Base-by-base conservation (phyloP, 2,888 invertebrate species). In the Drosophila pseudotakahashii region DNA sequence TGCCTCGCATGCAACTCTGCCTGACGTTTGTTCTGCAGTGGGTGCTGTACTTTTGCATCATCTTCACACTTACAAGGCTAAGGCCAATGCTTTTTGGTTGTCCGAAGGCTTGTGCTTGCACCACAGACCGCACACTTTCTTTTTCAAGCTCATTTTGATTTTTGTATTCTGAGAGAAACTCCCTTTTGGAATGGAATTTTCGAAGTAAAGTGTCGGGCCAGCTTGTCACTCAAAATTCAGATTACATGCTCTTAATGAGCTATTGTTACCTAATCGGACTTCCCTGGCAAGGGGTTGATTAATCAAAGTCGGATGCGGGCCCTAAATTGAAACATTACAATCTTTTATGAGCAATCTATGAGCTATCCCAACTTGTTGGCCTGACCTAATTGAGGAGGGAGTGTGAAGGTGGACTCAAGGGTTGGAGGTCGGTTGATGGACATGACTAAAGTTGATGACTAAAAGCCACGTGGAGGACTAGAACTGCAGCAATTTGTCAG, bases 401-500 rank as follows among this genome's bases (percentile, higher is more conserved):
- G 42, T 57, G 39, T 54, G 50, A 36, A 55, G 48, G 42, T 50
- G 48, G 16, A 16, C 7, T 11, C 32, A 34, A 16, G 45, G n/a
- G 30, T 9, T 30, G 23, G 72, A 39, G 32, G 16, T 48, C 14
- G 54, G 19, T 62, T 47, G 48, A 55, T 44, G 72, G 54, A 44
- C 60, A 26, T 19, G 32, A 19, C 19, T 19, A 19, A 19, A n/a
- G 57, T 51, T 78, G 75, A 76, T 79, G 80, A 73, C 71, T 71
- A 71, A 66, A 62, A 74, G 70, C 52, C 58, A 64, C 71, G 52
- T 71, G 64, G 64, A 63, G 45, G 81, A 85, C 79, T 82, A 73
- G 45, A 88, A 85, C 82, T 82, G 82, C 82, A 76, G 79, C 73
- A 79, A 82, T 82, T 85, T 82, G 85, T 85, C 79, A 85, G 88